Conservation (phyloP, 2,113 vertebrate species). For the Petroica traversi region DNA sequence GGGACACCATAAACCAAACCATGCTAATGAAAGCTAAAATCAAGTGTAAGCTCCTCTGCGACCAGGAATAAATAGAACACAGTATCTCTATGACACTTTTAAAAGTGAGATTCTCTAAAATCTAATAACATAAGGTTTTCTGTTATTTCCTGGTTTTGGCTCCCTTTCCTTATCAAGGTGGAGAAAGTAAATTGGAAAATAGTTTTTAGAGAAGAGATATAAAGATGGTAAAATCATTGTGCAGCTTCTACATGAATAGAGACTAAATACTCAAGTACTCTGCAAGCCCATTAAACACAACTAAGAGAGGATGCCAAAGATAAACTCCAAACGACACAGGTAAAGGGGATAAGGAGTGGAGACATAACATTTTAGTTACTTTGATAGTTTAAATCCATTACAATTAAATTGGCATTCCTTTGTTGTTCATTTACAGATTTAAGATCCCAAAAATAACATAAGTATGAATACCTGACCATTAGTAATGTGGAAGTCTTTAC, state of each 20-base stretch:
- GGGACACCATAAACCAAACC: neutral
- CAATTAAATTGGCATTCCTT: neutral
- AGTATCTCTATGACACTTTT: neutral
- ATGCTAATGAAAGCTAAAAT: neutral
- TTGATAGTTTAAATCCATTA: neutral
- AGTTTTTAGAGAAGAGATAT: neutral
- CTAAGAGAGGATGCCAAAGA: neutral
- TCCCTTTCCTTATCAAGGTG: neutral
- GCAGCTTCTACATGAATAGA: neutral
- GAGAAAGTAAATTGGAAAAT: neutral
- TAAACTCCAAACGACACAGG: neutral
- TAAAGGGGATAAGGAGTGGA: neutral
- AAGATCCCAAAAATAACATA: neutral
- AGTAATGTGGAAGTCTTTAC: neutral
- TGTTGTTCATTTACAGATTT: neutral
- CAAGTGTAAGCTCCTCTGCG: neutral
- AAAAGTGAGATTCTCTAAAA: neutral
- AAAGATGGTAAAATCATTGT: neutral
- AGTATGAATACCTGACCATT: neutral
- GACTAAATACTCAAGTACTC: neutral
- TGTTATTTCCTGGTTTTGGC: neutral
- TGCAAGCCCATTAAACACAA: neutral
- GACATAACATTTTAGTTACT: neutral
- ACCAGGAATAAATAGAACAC: neutral
- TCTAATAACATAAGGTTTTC: fast-evolving